Conservation (phyloP, 2,888 invertebrate genomes). For the Eupithecia centaureata region DNA sequence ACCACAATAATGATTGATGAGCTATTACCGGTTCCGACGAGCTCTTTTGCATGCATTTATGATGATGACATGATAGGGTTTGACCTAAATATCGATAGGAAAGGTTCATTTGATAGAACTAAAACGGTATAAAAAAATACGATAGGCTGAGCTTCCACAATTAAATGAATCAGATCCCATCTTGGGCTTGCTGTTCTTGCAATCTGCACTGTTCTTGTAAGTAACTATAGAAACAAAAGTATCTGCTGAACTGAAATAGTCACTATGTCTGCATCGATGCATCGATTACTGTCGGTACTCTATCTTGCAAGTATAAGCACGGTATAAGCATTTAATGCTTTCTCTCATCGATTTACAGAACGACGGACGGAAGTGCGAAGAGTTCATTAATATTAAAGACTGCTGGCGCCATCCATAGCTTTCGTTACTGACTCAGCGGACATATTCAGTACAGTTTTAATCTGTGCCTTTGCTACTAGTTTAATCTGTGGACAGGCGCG, state of each 20-base stretch:
- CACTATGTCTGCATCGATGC: conserved; percentile 1
- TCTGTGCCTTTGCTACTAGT: conserved; percentile 29
- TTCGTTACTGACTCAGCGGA: conserved; percentile 50
- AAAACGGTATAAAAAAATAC: neutral
- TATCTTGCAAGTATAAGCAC: neutral
- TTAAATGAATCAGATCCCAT: neutral
- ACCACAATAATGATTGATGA: conserved; percentile 71
- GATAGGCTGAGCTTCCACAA: neutral
- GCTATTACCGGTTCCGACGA: conserved; percentile 63
- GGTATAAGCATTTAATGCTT: conserved; percentile 12
- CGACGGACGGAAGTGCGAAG: conserved; percentile 29
- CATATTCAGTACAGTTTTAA: conserved; percentile 26
- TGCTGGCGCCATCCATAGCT: conserved; percentile 59
- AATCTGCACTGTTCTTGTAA: neutral
- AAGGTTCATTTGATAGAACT: neutral
- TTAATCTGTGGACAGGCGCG: conserved; percentile 33
- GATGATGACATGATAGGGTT: conserved; percentile 19
- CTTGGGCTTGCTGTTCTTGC: neutral
- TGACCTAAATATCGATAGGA: conserved; percentile 22
- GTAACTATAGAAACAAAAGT: neutral
- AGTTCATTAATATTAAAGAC: conserved; percentile 42
- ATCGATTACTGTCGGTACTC: neutral
- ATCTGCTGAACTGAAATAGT: neutral
- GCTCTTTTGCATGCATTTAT: conserved; percentile 46
- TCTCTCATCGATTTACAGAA: conserved; percentile 17